Evolutionary conservation across 2,888 invertebrate genomes (phyloP), one percentile per base, ranked within the genome.

Genomic region (Drosophila lacicola): DNA sequence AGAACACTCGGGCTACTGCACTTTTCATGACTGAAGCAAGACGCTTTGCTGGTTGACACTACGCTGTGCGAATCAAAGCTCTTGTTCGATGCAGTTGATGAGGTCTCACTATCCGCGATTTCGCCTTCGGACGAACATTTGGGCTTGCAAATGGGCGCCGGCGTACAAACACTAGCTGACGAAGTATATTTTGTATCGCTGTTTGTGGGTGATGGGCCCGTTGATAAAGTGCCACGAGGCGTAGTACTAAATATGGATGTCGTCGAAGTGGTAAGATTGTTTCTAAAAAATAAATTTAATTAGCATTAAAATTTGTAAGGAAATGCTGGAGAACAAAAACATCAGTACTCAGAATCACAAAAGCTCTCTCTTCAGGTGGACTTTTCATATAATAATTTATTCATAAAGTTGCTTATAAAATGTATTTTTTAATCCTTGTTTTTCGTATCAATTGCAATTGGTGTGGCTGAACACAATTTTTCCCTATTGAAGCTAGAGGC

Each of bases 201-300:
- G 55, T 64, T 61, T 11, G 79, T 79, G 25, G 87, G 75, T 19
- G 89, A 83, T 2, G 74, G 65, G 21, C 69, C 75, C 5, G 74
- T 73, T 5, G 57, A 57, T 25, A 64, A 72, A 58, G 76, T 83
- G 17, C 83, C 84, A 33, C 83, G 68, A 34, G 89, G 91, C 56
- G 91, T 89, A 10, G 92, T 92, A 71, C 92, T 92, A 57, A 92
- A 92, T 68, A 92, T 90, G 21, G 92, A 88, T 17, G 92, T 92
- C 73, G 92, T 91, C 25, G 92, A 92, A 55, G 92, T 91, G 50
- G 91, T 90, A 34, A 92, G 84, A 75, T 90, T 90, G 47, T 81
- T 82, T 63, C 90, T 92, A 70, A 55, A 49, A 58, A 21, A 37
- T n/a, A 33, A 14, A 37, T 3, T 8, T 44, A 13, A 46, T 60